These are phyloP conservation scores for Heliocidaris tuberculata DNA, from an alignment of 35 echinoderm and acorn worm species.

Conservation along the genomic window DNA sequence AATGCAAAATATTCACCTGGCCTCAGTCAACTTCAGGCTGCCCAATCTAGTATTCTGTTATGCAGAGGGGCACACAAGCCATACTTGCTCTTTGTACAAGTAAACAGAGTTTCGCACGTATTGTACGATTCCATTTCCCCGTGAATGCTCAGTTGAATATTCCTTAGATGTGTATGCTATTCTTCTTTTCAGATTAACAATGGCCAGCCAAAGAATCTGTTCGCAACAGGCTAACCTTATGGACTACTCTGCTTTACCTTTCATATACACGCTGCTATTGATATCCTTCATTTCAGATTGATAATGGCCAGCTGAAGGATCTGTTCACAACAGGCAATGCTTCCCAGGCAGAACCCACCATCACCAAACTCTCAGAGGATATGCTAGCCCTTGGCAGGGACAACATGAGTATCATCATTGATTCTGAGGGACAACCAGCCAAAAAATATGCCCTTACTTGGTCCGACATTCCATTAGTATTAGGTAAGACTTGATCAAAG, in stretches of 20 bases:
- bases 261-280: background rate
- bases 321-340: constrained; percentile 96
- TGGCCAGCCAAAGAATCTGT: constrained; percentile 90
- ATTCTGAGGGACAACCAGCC: constrained; percentile 91
- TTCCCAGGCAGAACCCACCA: constrained; percentile 89
- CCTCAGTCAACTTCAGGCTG: too few relatives aligned
- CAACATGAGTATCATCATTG: constrained; percentile 95
- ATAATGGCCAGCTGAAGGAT: constrained; percentile 90
- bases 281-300: constrained; percentile 47
- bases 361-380: constrained; percentile 85
- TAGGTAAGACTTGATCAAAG: constrained; percentile 61
- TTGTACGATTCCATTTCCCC: too few relatives aligned
- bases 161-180: background rate
- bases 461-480: constrained; percentile 85
- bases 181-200: constrained; percentile 61
- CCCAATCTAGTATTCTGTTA: too few relatives aligned
- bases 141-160: too few relatives aligned
- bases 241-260: too few relatives aligned
- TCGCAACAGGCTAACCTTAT: constrained; percentile 67
- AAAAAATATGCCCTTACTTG: constrained; percentile 98
- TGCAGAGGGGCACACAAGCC: too few relatives aligned
- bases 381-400: constrained; percentile 87
- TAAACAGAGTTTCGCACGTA: too few relatives aligned
- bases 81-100: too few relatives aligned
- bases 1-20: too few relatives aligned